Evolutionary conservation across 2,888 invertebrate species (phyloP).

Genomic region (Willowsia nigromaculata): DNA sequence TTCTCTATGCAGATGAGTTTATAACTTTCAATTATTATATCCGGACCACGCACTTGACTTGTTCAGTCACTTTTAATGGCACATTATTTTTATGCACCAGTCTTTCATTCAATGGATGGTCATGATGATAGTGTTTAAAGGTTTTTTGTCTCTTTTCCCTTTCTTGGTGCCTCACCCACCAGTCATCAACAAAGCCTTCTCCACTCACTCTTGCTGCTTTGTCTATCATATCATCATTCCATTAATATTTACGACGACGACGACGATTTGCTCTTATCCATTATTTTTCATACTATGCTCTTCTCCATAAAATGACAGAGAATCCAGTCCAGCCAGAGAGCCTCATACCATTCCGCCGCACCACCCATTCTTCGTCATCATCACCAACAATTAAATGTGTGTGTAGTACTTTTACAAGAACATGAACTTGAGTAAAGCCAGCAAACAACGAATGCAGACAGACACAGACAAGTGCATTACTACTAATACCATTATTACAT

Average conservation of each 20-base stretch:
- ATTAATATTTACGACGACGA: constrained; percentile 46
- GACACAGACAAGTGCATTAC: background rate
- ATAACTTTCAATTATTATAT: constrained; percentile 33
- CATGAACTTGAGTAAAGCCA: background rate
- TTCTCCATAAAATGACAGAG: background rate
- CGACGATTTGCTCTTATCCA: background rate
- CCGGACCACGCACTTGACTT: constrained; percentile 52
- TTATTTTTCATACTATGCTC: background rate
- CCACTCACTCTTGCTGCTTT: background rate
- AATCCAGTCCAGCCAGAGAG: background rate
- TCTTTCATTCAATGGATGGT: background rate
- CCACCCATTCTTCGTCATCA: background rate
- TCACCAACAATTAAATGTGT: background rate
- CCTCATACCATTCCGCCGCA: background rate
- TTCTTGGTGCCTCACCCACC: constrained; percentile 42
- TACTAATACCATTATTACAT: background rate
- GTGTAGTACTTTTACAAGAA: background rate
- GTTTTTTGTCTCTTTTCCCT: background rate
- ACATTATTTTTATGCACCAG: background rate
- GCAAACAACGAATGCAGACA: background rate
- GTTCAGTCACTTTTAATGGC: background rate
- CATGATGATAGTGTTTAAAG: background rate
- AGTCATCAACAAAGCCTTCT: constrained; percentile 26
- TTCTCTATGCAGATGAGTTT: too few species aligned
- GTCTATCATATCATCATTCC: constrained; percentile 8